These are phyloP conservation scores for Leucosticte australis DNA, from an alignment of 2,113 vertebrate genomes.

Conservation along the genomic window DNA sequence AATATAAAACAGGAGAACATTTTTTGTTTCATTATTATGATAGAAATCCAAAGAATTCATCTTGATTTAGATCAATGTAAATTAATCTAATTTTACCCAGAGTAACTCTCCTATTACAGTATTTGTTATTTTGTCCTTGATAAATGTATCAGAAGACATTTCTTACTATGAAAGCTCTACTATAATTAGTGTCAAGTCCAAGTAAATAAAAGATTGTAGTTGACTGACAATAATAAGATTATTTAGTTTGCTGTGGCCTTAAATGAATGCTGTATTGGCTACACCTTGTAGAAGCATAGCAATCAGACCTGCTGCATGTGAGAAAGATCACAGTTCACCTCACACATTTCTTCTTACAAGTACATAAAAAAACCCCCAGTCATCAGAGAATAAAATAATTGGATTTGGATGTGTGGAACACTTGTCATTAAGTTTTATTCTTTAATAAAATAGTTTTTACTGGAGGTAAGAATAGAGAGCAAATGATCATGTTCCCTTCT, in stretches of 20 bases:
- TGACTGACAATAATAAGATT: background rate
- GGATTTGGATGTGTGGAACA: background rate
- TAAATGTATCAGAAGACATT: background rate
- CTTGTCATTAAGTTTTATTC: background rate
- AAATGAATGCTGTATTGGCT: background rate
- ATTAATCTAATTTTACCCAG: background rate
- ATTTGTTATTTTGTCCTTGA: background rate
- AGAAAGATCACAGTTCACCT: background rate
- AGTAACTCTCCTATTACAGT: background rate
- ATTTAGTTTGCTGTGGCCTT: slow-evolving; percentile 6
- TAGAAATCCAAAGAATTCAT: background rate
- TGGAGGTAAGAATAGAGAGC: background rate
- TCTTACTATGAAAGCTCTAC: background rate
- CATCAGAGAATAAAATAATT: background rate
- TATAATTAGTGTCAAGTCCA: background rate
- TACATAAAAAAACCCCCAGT: background rate
- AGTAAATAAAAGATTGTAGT: slow-evolving; percentile 19
- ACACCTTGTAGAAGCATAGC: background rate
- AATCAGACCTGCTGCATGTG: background rate
- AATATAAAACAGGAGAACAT: background rate
- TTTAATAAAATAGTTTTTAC: background rate
- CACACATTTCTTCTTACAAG: background rate
- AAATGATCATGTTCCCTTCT: background rate
- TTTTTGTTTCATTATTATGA: background rate
- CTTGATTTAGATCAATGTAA: background rate